Percentiles rank a stretch among this genome's conserved stretches.
Evolutionary conservation across 92 coral and sea anemone genomes (phyloP).

Genomic region (Phenganax subtilis): DNA sequence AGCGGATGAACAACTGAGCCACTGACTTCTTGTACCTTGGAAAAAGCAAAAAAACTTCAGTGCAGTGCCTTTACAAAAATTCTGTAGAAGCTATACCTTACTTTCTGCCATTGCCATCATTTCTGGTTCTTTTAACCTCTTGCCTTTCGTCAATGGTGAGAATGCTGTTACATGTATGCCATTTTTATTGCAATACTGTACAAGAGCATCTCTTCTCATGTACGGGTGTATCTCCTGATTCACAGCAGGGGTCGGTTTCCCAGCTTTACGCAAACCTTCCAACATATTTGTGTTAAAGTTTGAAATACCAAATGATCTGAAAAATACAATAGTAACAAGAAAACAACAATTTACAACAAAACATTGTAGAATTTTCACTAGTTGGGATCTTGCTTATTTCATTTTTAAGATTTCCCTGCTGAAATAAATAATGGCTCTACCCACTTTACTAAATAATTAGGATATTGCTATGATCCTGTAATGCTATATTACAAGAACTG

Average conservation of each 20-base stretch:
- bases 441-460: too few species aligned
- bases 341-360: not conserved
- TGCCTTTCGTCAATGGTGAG: slow-evolving; percentile 23
- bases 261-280: slow-evolving; percentile 17
- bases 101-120: slow-evolving; percentile 2
- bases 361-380: too few species aligned
- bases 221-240: slow-evolving; percentile 11
- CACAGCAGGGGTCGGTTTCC: slow-evolving; percentile 9
- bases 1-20: slow-evolving; percentile 69
- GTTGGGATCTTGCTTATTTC: too few species aligned
- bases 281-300: slow-evolving; percentile 4
- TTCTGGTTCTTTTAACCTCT: slow-evolving; percentile 10
- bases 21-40: slow-evolving; percentile 61
- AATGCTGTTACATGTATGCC: slow-evolving; percentile 13
- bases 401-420: too few species aligned
- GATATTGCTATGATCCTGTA: too few species aligned
- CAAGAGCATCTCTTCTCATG: slow-evolving; percentile 19
- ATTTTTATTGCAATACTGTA: slow-evolving; percentile 1
- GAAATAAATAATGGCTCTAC: too few species aligned
- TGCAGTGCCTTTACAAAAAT: not conserved
- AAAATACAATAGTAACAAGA: not conserved
- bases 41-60: not conserved
- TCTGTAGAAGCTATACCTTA: not conserved
- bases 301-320: slow-evolving; percentile 4
- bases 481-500: too few species aligned